Percentiles rank a stretch among this genome's conserved stretches.
These are phyloP conservation scores for Volucella inflata DNA, from an alignment of 2,888 invertebrate species.

Conservation along the genomic window DNA sequence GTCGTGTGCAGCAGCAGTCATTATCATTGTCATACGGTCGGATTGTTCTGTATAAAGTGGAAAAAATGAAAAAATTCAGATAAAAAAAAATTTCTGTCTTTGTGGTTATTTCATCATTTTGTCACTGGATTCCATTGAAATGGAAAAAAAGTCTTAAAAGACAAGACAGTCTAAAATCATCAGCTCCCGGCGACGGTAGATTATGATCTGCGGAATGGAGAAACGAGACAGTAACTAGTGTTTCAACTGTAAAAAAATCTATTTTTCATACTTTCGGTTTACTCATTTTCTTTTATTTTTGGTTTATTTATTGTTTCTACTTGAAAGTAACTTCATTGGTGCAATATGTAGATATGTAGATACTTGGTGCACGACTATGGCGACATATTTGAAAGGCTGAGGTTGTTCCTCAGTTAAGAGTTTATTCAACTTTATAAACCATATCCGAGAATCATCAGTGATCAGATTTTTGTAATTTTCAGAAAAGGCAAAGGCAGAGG, in stretches of 20 bases:
- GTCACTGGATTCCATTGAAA: slow-evolving; percentile 45
- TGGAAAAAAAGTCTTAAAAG: slow-evolving; percentile 13
- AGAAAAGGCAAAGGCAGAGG: too few species aligned
- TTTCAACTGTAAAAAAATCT: slow-evolving; percentile 49
- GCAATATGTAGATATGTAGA: background rate
- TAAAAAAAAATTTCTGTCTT: slow-evolving; percentile 14
- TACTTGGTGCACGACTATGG: background rate
- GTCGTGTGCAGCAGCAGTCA: slow-evolving; percentile 55
- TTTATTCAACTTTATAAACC: too few species aligned
- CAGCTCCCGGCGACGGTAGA: slow-evolving; percentile 35
- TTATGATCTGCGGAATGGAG: slow-evolving; percentile 34
- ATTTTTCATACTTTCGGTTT: slow-evolving; percentile 51
- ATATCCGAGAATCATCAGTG: too few species aligned
- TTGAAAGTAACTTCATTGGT: slow-evolving; percentile 5
- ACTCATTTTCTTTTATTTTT: slow-evolving; percentile 24
- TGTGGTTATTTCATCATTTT: slow-evolving; percentile 50
- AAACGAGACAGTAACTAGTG: slow-evolving; percentile 18
- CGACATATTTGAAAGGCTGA: too few species aligned
- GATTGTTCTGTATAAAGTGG: slow-evolving; percentile 36
- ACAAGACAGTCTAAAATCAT: slow-evolving; percentile 47
- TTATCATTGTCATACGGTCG: slow-evolving; percentile 58
- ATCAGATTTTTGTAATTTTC: too few species aligned
- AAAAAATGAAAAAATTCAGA: slow-evolving; percentile 6
- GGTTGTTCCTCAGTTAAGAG: too few species aligned
- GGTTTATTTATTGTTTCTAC: background rate